Evolutionary conservation across 2,113 vertebrate species (phyloP).

Genomic region (human): DNA sequence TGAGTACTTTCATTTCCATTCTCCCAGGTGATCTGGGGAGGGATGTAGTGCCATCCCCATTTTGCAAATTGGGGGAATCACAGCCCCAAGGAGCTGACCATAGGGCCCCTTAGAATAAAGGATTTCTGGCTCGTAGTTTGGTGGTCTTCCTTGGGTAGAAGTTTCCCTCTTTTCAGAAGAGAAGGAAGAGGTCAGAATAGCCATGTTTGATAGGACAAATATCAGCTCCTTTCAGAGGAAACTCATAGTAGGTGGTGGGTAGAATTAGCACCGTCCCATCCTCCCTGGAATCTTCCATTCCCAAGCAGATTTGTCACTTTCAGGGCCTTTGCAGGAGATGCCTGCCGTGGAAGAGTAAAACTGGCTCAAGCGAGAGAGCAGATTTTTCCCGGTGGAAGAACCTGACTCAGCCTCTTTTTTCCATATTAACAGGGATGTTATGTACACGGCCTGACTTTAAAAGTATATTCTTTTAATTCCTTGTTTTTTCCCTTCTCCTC

Average conservation of each 20-base stretch:
- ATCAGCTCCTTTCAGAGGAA: constrained; percentile 34
- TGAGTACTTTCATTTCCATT: not conserved
- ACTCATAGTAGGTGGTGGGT: not conserved
- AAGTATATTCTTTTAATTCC: constrained; percentile 31
- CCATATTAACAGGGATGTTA: not conserved
- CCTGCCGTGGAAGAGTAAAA: not conserved
- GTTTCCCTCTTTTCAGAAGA: constrained; percentile 39
- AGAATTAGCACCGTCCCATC: not conserved
- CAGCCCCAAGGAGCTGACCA: not conserved
- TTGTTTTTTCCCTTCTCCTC: constrained; percentile 44
- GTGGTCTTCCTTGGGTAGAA: constrained; percentile 4
- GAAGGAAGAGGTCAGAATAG: constrained; percentile 8
- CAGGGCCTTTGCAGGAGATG: constrained; percentile 7
- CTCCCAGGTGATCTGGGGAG: not conserved
- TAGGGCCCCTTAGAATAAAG: not conserved
- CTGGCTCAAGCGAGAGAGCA: not conserved
- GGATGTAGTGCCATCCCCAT: not conserved
- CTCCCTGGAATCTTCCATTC: not conserved
- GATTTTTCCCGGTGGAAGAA: constrained; percentile 4
- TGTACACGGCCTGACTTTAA: not conserved
- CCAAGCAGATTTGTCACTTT: not conserved
- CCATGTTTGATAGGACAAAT: constrained; percentile 36
- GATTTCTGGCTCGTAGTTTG: not conserved
- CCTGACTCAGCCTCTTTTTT: not conserved
- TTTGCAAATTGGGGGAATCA: constrained; percentile 7